A percentile compares a stretch with the other conserved stretches of the same genome.
Evolutionary conservation across 1,140 invertebrate species (phyloP).

Genomic region (Galleria mellonella): DNA sequence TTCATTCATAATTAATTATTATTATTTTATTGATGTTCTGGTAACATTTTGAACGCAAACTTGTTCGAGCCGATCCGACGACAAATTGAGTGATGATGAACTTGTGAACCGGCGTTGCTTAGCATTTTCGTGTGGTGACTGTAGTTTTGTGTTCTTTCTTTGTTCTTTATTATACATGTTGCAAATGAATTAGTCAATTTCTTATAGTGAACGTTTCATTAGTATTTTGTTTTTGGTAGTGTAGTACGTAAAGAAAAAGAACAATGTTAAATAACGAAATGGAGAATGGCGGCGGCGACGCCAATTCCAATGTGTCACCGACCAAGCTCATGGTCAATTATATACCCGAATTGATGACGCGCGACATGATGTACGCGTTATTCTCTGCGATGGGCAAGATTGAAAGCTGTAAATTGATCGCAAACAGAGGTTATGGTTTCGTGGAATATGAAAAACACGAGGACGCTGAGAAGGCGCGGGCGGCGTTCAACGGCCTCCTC

Average conservation of each 20-base stretch:
- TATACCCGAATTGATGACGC: slow-evolving; percentile 71
- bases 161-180: slow-evolving; percentile 47
- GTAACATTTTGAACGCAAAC: slow-evolving; percentile 68
- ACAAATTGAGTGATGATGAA: slow-evolving; percentile 44
- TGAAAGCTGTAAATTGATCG: slow-evolving; percentile 68
- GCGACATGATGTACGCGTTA: slow-evolving; percentile 70
- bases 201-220: slow-evolving; percentile 55
- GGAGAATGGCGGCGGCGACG: slow-evolving; percentile 73
- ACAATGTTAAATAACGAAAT: slow-evolving; percentile 67
- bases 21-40: slow-evolving; percentile 22
- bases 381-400: slow-evolving; percentile 72
- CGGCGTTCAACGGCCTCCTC: slow-evolving; percentile 67
- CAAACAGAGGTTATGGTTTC: slow-evolving; percentile 70
- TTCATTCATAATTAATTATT: too few relatives aligned
- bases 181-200: slow-evolving; percentile 64
- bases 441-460: slow-evolving; percentile 70
- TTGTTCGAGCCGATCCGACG: slow-evolving; percentile 29
- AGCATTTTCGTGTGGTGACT: slow-evolving; percentile 54
- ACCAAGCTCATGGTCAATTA: slow-evolving; percentile 75
- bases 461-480: slow-evolving; percentile 70
- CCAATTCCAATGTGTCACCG: slow-evolving; percentile 71
- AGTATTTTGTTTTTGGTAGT: slow-evolving; percentile 68
- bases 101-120: slow-evolving; percentile 70
- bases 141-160: slow-evolving; percentile 64
- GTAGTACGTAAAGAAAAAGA: slow-evolving; percentile 56